Conservation (phyloP, 2,113 vertebrate species). For the Glaucomys volans region DNA sequence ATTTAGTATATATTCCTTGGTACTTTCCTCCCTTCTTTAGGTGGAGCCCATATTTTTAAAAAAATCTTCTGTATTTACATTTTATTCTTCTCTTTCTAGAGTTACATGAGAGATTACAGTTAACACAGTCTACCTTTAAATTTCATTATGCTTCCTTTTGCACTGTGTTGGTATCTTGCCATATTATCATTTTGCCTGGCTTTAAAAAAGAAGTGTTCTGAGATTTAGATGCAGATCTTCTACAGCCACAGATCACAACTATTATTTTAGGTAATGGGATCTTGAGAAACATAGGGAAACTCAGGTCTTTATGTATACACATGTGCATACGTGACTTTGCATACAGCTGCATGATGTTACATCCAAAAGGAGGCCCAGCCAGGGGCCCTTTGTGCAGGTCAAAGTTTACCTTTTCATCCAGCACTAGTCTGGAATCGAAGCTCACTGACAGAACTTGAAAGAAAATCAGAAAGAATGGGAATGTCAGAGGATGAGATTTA, state of each 20-base stretch:
- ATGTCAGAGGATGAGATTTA: background rate
- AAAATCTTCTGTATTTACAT: background rate
- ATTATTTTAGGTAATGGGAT: background rate
- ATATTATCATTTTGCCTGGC: background rate
- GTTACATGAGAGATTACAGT: background rate
- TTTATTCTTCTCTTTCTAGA: background rate
- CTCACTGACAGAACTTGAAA: background rate
- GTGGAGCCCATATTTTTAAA: background rate
- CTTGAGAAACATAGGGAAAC: background rate
- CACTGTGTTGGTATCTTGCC: background rate
- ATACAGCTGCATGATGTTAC: fast-evolving
- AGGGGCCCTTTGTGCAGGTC: background rate
- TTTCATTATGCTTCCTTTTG: background rate
- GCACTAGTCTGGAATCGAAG: background rate
- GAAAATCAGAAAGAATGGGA: background rate
- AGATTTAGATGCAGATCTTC: background rate
- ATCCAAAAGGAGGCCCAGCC: background rate
- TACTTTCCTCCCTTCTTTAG: background rate
- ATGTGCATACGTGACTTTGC: background rate
- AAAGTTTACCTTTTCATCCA: background rate
- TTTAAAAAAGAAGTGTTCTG: background rate
- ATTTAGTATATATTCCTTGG: background rate
- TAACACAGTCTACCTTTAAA: background rate
- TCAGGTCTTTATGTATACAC: background rate
- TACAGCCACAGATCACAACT: background rate